phyloP scores from a whole-genome alignment of 2,113 vertebrate genomes.

The Colistium nudipinnis region DNA sequence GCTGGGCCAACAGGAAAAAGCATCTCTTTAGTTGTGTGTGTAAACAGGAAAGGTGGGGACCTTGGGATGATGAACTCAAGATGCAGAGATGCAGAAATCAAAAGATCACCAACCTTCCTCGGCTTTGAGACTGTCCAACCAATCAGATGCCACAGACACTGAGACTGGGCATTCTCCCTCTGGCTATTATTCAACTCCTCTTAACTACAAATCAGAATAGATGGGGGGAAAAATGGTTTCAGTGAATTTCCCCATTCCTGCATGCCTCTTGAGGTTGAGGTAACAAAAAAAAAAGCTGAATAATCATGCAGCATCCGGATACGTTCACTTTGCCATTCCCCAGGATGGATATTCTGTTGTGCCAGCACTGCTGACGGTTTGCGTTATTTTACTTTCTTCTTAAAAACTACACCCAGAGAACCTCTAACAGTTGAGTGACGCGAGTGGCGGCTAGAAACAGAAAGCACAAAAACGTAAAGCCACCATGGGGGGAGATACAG shows the following conservation, averaged over 20 bases:
- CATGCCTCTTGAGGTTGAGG: neutral
- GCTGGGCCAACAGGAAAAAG: constrained; percentile 44
- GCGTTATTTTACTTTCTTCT: constrained; percentile 2
- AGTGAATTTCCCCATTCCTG: neutral
- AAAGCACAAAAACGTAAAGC: neutral
- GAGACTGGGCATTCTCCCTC: neutral
- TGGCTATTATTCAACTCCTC: neutral
- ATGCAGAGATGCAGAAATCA: constrained; percentile 26
- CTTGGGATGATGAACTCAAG: constrained; percentile 12
- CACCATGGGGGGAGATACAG: neutral
- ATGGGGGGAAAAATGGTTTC: neutral
- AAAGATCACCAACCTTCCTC: neutral
- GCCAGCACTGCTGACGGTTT: constrained; percentile 11
- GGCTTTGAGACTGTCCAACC: neutral
- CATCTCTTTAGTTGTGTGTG: constrained; percentile 23
- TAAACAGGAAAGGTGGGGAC: constrained; percentile 76
- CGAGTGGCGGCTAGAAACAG: neutral
- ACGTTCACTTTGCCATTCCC: neutral
- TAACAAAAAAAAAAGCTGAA: neutral
- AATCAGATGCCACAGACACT: neutral
- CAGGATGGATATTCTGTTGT: neutral
- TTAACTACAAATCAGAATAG: neutral
- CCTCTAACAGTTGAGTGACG: neutral
- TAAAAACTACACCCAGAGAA: neutral
- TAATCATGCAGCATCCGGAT: neutral